Percentiles rank a stretch among this genome's conserved stretches.
These are phyloP conservation scores for Thecocarcelia acutangulata DNA, from an alignment of 2,888 invertebrate genomes.

Conservation along the genomic window DNA sequence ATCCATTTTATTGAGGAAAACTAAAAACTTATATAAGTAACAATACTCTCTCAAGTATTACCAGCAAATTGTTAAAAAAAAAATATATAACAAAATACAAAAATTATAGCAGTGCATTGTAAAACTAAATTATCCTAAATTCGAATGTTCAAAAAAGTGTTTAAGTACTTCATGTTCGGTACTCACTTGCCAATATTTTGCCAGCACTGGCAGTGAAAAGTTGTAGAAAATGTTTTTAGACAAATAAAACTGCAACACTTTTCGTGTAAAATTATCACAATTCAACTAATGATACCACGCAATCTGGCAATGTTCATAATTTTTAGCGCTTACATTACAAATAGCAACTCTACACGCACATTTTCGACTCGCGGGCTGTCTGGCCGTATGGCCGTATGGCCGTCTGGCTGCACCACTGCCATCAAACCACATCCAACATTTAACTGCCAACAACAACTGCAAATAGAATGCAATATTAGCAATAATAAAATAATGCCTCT, in stretches of 20 bases:
- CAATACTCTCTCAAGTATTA: too few species aligned
- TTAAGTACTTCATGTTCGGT: too few species aligned
- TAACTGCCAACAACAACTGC: conserved; percentile 5
- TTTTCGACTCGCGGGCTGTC: conserved; percentile 10
- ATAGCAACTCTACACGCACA: conserved; percentile 68
- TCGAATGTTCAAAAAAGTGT: too few species aligned
- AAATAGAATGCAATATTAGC: conserved; percentile 11
- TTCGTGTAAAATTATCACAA: conserved; percentile 68
- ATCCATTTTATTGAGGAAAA: too few species aligned
- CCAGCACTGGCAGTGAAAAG: too few species aligned
- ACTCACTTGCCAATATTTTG: too few species aligned
- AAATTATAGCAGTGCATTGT: too few species aligned
- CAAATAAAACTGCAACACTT: conserved; percentile 36
- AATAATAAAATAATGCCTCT: conserved; percentile 56
- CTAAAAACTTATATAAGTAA: too few species aligned
- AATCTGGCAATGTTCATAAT: conserved; percentile 68
- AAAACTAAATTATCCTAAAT: too few species aligned
- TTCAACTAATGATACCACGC: conserved; percentile 69
- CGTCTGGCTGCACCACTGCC: conserved; percentile 20
- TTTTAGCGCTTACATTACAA: conserved; percentile 68
- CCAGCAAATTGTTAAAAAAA: too few species aligned
- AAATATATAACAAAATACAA: too few species aligned
- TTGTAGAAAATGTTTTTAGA: not conserved
- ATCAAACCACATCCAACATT: conserved; percentile 3
- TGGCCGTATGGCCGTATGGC: conserved; percentile 12